Evolutionary conservation across 2,113 vertebrate genomes (phyloP).

Genomic region (Riparia riparia): DNA sequence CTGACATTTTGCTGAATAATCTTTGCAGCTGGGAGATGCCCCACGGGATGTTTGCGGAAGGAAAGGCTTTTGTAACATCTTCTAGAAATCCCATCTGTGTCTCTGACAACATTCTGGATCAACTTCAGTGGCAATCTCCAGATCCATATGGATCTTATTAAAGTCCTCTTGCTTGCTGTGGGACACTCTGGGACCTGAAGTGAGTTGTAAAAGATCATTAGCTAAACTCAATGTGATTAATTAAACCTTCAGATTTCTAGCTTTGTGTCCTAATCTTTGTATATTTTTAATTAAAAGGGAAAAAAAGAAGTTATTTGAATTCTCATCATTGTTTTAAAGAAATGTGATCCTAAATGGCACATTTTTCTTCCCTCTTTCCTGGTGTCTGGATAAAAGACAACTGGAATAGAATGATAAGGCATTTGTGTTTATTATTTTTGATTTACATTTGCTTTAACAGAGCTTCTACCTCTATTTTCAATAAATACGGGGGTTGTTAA

Average conservation of each 20-base stretch:
- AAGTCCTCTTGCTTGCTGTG: background rate
- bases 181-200: background rate
- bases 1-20: background rate
- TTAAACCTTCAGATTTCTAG: constrained; percentile 30
- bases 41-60: background rate
- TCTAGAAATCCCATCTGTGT: constrained; percentile 3
- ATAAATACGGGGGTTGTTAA: background rate
- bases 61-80: background rate
- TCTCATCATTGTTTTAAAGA: background rate
- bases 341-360: background rate
- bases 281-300: constrained; percentile 21
- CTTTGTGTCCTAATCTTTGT: constrained; percentile 9
- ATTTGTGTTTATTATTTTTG: background rate
- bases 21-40: background rate
- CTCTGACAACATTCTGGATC: background rate
- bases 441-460: background rate
- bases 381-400: background rate
- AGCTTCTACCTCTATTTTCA: background rate
- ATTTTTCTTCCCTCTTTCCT: background rate
- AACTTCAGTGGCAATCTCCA: background rate
- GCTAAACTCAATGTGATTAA: constrained; percentile 3
- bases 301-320: background rate
- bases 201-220: constrained; percentile 11
- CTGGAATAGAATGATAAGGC: background rate
- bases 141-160: constrained; percentile 26